Base-by-base conservation (phyloP, 2,113 vertebrate species). In the Naja naja region DNA sequence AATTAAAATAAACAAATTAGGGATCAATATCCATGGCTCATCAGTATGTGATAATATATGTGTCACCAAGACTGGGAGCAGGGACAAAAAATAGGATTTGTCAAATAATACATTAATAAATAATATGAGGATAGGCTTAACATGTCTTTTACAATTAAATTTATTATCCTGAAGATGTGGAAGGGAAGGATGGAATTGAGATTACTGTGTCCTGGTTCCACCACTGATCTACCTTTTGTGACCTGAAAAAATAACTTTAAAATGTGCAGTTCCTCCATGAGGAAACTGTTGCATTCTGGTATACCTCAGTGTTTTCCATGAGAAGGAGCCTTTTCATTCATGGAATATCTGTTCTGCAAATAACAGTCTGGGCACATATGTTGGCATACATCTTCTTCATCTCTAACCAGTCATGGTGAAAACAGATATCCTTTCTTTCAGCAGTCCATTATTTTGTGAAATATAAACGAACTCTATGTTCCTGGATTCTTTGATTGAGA, bases 381-480 rank as follows among this genome's bases (percentile, higher is more conserved):
- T 4, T 27, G 2, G 18, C 52, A 85, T 16, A 85, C 52, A 20
- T 30, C 22, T 49, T 88, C 94, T 85, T 25, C 53, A 49, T 39
- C 23, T 96, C 91, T 96, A 90, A 49, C 49, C 88, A 92, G 94
- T 89, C 39, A 87, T n/a, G 55, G 95, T 95, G 94, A 93, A 95
- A 95, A 95, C 4, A 69, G 8, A 49, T 92, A 87, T 30, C 25
- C 23, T 88, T 14, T 18, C 64, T 92, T 55, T 54, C 87, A 91
- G 85, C 54, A 93, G n/a, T 8, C 69, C n/a, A 20, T 74, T 74
- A 74, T 74, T 74, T 74, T 74, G n/a, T 74, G 16, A 74, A 34
- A 16, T 9, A 34, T 1, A 3, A 4, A 2, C 45, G 14, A 47
- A 86, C 39, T 52, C 60, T 27, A 45, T 22, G 91, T 60, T 94